A percentile compares a stretch with the other conserved stretches of the same genome.
Evolutionary conservation across 2,113 vertebrate genomes (phyloP).

Genomic region (Phocoena phocoena): DNA sequence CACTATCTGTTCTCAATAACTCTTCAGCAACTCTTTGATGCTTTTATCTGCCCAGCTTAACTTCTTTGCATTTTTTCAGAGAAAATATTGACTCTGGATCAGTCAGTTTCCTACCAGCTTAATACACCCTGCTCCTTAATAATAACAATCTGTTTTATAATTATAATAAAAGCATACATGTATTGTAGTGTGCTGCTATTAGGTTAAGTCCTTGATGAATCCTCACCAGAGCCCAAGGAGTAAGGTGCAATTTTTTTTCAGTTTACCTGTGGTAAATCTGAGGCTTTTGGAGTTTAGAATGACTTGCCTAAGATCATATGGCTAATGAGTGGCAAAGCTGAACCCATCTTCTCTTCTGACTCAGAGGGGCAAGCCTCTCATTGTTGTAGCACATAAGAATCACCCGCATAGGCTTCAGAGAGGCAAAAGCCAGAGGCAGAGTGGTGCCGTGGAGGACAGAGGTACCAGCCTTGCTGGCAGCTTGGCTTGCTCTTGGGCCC

Average conservation of each 20-base stretch:
- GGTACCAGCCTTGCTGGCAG: rapidly evolving
- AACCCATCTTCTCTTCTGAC: not conserved
- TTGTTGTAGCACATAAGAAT: rapidly evolving
- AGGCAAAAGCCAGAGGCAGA: not conserved
- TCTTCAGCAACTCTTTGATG: not conserved
- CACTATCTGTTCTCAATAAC: not conserved
- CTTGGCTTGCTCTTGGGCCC: not conserved
- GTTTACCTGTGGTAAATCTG: not conserved
- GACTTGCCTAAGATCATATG: not conserved
- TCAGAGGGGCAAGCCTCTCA: rapidly evolving
- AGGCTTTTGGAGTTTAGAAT: not conserved
- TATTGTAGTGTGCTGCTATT: not conserved
- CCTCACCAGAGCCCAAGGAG: not conserved
- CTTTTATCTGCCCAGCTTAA: not conserved
- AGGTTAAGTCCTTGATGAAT: not conserved
- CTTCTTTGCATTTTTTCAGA: not conserved
- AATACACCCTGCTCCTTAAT: not conserved
- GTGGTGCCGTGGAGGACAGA: rapidly evolving
- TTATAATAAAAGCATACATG: not conserved
- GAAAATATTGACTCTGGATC: not conserved
- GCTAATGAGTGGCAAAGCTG: not conserved
- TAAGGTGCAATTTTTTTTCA: not conserved
- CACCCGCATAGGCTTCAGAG: not conserved
- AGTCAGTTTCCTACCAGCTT: not conserved
- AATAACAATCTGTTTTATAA: not conserved